These are phyloP conservation scores for Villa cingulata DNA, from an alignment of 2,888 invertebrate genomes.

Conservation along the genomic window DNA sequence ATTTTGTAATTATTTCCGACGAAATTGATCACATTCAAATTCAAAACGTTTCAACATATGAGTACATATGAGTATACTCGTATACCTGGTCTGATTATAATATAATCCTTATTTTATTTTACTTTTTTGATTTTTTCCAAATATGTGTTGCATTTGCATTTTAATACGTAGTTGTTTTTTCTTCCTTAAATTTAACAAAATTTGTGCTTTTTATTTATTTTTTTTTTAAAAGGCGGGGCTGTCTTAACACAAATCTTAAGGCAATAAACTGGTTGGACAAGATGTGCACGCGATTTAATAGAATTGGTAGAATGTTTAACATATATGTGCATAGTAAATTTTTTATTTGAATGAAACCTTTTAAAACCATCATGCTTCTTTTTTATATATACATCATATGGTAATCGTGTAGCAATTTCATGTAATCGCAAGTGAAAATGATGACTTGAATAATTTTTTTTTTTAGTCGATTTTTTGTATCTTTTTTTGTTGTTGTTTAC, in stretches of 20 bases:
- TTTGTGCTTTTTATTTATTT: not conserved
- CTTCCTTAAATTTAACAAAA: not conserved
- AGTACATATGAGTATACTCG: too few species aligned
- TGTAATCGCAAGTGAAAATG: too few species aligned
- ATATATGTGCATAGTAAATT: too few species aligned
- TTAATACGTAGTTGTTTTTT: not conserved
- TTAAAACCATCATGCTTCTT: too few species aligned
- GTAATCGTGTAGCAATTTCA: too few species aligned
- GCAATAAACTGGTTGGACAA: slow-evolving; percentile 5
- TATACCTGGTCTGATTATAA: too few species aligned
- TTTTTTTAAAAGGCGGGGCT: slow-evolving; percentile 1
- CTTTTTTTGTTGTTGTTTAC: too few species aligned
- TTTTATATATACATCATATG: too few species aligned
- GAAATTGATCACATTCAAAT: slow-evolving; percentile 11
- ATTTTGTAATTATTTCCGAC: slow-evolving; percentile 12
- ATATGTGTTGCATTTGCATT: not conserved
- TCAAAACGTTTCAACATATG: slow-evolving; percentile 2
- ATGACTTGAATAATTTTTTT: too few species aligned
- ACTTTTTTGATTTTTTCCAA: not conserved
- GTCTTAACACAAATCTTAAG: slow-evolving; percentile 7
- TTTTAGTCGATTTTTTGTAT: too few species aligned
- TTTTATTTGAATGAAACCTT: too few species aligned
- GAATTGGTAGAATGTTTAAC: too few species aligned
- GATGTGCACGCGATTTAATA: slow-evolving; percentile 9
- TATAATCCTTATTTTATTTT: not conserved